phyloP scores from a whole-genome alignment of 2,888 invertebrate genomes.

The Lucinisca nassula region DNA sequence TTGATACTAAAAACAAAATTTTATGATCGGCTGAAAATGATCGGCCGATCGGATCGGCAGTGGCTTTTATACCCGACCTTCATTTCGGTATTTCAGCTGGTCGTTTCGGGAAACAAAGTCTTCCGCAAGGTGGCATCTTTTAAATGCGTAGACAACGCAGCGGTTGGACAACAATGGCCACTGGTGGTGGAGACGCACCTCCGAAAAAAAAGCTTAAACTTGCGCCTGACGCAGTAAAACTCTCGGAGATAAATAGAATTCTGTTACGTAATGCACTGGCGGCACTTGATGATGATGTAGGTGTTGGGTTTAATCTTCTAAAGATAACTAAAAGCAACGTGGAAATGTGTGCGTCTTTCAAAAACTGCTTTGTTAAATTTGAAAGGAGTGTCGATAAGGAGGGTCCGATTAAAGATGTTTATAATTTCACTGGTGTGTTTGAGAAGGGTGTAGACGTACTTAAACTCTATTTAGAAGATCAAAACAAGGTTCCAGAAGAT shows the following conservation, averaged over 20 bases:
- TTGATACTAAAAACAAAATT: too few species aligned
- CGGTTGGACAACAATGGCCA: too few species aligned
- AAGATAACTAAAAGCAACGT: background rate
- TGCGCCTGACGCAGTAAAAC: background rate
- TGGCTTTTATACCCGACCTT: too few species aligned
- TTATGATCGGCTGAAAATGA: too few species aligned
- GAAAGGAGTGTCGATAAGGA: background rate
- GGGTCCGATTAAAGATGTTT: background rate
- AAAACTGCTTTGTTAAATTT: background rate
- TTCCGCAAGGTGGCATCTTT: too few species aligned
- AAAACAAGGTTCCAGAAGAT: background rate
- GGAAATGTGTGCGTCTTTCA: background rate
- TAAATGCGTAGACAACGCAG: too few species aligned
- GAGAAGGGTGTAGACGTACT: background rate
- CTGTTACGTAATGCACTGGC: background rate
- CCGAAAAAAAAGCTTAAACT: background rate
- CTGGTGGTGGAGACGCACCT: background rate
- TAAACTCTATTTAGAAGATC: background rate
- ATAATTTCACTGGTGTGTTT: background rate
- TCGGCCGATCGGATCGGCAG: too few species aligned
- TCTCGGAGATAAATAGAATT: background rate
- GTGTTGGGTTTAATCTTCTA: background rate
- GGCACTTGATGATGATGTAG: background rate
- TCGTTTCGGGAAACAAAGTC: too few species aligned
- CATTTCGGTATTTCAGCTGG: too few species aligned